phyloP scores from a whole-genome alignment of 1,140 invertebrate species.

The Drosophila mojavensis region DNA sequence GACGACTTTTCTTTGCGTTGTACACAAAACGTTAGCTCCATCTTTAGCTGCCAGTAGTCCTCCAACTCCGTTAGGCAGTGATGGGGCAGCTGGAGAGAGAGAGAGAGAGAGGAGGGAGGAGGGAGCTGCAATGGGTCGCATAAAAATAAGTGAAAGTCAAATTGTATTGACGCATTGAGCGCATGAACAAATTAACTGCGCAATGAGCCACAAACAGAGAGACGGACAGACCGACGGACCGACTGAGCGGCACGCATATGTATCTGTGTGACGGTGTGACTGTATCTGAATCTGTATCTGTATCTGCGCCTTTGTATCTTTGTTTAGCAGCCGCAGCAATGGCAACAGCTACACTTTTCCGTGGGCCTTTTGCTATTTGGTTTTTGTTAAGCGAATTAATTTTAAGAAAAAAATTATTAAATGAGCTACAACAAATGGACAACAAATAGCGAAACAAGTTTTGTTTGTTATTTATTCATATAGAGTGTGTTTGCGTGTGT shows the following conservation, averaged over 20 bases:
- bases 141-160: constrained; percentile 78
- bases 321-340: constrained; percentile 30
- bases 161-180: constrained; percentile 79
- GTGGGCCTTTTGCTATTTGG: constrained; percentile 35
- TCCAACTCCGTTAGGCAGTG: constrained; percentile 5
- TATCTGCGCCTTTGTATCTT: constrained; percentile 43
- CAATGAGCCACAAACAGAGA: constrained; percentile 50
- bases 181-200: constrained; percentile 80
- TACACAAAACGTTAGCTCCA: constrained; percentile 8
- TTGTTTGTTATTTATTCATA: constrained; percentile 28
- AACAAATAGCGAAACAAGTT: constrained; percentile 50
- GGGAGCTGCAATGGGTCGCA: constrained; percentile 44
- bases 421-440: constrained; percentile 46
- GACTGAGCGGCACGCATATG: constrained; percentile 31
- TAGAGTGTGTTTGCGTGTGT: background rate
- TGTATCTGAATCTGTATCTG: constrained; percentile 22
- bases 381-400: constrained; percentile 52
- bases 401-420: constrained; percentile 51
- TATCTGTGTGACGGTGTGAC: constrained; percentile 10
- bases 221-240: constrained; percentile 10
- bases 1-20: constrained; percentile 26
- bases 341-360: constrained; percentile 32
- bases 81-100: background rate
- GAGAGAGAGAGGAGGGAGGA: background rate
- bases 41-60: constrained; percentile 26